Evolutionary conservation across 2,888 invertebrate species (phyloP).

Genomic region (Drosophila prolongata): DNA sequence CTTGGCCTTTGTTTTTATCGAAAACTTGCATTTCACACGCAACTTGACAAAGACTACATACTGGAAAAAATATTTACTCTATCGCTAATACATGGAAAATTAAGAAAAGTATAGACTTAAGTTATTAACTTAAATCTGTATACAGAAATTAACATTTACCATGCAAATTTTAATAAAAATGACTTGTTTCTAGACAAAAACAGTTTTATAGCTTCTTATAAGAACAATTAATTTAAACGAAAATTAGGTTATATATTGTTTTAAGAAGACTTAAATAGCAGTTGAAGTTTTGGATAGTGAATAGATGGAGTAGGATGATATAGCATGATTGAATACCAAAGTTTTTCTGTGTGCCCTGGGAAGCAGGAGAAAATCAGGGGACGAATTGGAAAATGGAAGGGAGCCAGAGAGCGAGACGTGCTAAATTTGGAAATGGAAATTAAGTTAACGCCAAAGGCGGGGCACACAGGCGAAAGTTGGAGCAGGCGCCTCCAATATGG

Average conservation of each 20-base stretch:
- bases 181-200: too few relatives aligned
- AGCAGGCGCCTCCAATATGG: slow-evolving; percentile 39
- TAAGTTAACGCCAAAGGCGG: slow-evolving; percentile 55
- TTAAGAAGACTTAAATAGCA: too few relatives aligned
- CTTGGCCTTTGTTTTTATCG: slow-evolving; percentile 46
- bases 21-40: slow-evolving; percentile 73
- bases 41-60: slow-evolving; percentile 53
- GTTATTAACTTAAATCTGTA: too few relatives aligned
- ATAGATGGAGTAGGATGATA: background rate
- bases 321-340: background rate
- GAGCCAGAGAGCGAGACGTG: slow-evolving; percentile 49
- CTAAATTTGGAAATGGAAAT: slow-evolving; percentile 74
- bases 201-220: too few relatives aligned
- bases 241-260: too few relatives aligned
- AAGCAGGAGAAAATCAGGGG: background rate
- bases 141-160: too few relatives aligned
- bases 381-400: slow-evolving; percentile 20
- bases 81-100: background rate
- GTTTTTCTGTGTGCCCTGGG: background rate
- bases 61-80: slow-evolving; percentile 6
- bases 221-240: too few relatives aligned
- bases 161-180: too few relatives aligned
- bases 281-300: background rate
- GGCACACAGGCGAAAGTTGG: slow-evolving; percentile 21
- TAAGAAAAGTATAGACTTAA: too few relatives aligned